Evolutionary conservation across 2,113 vertebrate species (phyloP).

Genomic region (Zootoca vivipara): DNA sequence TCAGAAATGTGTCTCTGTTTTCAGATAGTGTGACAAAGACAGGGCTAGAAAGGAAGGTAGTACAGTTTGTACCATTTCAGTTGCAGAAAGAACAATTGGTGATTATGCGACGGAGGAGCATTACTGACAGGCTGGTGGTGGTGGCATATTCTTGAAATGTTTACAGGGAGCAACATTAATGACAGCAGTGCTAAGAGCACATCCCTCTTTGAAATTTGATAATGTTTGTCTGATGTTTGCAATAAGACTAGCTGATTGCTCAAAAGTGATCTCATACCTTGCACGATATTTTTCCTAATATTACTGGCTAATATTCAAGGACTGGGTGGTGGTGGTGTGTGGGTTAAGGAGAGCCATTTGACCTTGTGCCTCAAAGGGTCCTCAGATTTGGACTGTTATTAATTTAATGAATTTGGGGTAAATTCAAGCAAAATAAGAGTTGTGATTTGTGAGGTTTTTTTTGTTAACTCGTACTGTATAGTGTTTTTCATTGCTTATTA

Average conservation of each 20-base stretch:
- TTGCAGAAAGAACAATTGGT: not conserved
- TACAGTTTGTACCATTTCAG: not conserved
- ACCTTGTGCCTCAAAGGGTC: too few species aligned
- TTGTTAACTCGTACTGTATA: too few species aligned
- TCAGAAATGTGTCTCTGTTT: not conserved
- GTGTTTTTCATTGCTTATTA: too few species aligned
- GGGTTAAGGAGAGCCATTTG: too few species aligned
- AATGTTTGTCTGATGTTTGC: not conserved
- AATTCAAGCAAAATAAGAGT: too few species aligned
- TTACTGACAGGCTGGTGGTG: not conserved
- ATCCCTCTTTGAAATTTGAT: not conserved
- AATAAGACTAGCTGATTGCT: not conserved
- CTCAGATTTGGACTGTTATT: too few species aligned
- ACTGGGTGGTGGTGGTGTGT: too few species aligned
- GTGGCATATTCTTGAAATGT: not conserved
- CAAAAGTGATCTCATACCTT: not conserved
- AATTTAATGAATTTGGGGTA: too few species aligned
- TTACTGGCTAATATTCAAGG: not conserved
- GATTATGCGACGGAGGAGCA: not conserved
- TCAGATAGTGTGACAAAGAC: not conserved
- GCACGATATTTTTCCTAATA: not conserved
- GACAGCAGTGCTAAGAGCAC: too few species aligned
- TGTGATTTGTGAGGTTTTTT: too few species aligned
- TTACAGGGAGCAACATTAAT: not conserved
- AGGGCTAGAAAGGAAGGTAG: not conserved